Conservation (phyloP, 2,888 invertebrate genomes). For the Linyphia triangularis region DNA sequence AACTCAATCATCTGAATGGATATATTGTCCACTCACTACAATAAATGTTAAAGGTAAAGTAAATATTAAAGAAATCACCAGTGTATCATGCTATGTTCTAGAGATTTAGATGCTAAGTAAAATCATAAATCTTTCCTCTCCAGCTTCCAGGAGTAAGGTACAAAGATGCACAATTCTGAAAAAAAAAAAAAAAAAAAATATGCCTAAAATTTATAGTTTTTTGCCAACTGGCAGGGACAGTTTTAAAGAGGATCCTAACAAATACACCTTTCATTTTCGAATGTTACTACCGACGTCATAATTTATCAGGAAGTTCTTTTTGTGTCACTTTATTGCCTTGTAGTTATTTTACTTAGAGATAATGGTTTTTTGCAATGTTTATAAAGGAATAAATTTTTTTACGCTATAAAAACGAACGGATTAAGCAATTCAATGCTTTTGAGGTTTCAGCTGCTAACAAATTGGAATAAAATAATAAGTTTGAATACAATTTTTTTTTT, state of each 20-base stretch:
- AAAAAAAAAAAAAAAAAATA: neutral
- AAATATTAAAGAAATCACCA: neutral
- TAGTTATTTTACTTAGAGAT: neutral
- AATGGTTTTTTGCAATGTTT: neutral
- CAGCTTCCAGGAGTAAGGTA: no score
- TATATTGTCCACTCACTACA: no score
- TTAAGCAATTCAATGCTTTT: no score
- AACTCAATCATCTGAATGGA: no score
- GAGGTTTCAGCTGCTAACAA: no score
- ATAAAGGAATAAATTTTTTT: no score
- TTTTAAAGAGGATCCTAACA: neutral
- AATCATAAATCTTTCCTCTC: neutral
- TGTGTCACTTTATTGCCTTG: neutral
- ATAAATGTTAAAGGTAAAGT: no score
- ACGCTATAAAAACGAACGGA: no score
- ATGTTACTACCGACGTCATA: neutral
- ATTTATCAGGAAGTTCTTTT: neutral
- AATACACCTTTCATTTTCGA: neutral
- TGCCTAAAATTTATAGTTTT: constrained; percentile 12
- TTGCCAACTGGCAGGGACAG: neutral
- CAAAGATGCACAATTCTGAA: neutral
- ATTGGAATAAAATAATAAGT: no score
- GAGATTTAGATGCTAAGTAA: neutral
- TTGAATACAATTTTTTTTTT: no score
- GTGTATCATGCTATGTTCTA: neutral